phyloP scores from a whole-genome alignment of 2,113 vertebrate species.

The Orientallactaga bullata region DNA sequence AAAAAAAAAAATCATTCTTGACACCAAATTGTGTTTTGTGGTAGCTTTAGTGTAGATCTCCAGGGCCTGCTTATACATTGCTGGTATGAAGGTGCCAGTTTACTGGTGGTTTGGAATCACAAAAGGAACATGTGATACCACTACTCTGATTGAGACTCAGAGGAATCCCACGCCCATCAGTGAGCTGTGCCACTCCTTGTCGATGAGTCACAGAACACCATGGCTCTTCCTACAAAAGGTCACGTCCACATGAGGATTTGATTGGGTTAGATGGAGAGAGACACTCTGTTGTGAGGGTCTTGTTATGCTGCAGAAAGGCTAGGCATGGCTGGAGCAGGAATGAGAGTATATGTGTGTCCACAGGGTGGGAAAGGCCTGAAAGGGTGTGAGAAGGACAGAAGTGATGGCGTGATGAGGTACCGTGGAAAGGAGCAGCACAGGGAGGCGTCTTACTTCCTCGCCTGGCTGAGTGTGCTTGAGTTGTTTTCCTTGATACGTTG shows the following conservation, averaged over 20 bases:
- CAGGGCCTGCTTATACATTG: background rate
- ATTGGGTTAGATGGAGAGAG: background rate
- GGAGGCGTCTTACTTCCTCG: background rate
- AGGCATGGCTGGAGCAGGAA: background rate
- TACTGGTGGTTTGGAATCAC: background rate
- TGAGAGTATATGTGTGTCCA: background rate
- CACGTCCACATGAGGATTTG: background rate
- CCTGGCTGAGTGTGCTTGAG: background rate
- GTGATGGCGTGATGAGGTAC: background rate
- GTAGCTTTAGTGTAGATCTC: background rate
- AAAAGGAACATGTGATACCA: background rate
- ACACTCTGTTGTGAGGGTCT: background rate
- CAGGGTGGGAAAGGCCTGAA: background rate
- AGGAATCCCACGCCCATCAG: background rate
- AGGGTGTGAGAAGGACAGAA: background rate
- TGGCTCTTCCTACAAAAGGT: background rate
- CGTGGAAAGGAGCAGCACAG: background rate
- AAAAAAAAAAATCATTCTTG: background rate
- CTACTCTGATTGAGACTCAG: background rate
- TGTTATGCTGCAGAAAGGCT: background rate
- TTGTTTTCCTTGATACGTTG: background rate
- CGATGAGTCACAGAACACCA: background rate
- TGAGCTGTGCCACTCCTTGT: background rate
- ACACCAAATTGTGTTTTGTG: background rate
- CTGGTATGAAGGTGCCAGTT: background rate